Conservation (phyloP, 2,888 invertebrate species). For the Stenchaetothrips biformis region DNA sequence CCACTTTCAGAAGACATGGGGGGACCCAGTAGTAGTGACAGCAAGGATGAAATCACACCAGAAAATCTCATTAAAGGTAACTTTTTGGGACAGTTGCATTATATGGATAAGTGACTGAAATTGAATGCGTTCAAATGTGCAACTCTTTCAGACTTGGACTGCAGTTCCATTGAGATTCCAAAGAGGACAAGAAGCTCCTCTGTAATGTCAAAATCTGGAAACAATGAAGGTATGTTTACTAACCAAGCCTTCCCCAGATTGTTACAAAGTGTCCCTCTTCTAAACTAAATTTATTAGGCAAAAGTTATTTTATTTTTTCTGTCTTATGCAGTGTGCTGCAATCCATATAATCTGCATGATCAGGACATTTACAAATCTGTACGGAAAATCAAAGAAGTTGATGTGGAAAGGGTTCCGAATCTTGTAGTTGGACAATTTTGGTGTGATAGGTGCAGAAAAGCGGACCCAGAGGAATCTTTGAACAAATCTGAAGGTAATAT, state of each 20-base stretch:
- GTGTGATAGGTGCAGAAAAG: not conserved
- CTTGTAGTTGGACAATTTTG: not conserved
- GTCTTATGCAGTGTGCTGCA: no score
- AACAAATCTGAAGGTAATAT: not conserved
- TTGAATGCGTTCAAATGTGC: not conserved
- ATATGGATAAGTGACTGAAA: not conserved
- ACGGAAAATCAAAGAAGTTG: not conserved
- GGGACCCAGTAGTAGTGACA: not conserved
- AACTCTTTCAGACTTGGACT: not conserved
- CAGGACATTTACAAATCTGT: no score
- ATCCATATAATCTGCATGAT: no score
- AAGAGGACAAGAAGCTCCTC: not conserved
- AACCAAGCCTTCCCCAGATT: not conserved
- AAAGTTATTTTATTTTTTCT: no score
- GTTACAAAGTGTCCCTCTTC: not conserved
- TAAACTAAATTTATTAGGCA: not conserved
- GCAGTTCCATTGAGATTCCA: not conserved
- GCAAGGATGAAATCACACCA: not conserved
- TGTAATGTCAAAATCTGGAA: not conserved
- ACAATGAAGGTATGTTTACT: not conserved
- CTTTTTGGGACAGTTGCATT: not conserved
- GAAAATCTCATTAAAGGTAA: not conserved
- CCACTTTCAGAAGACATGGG: not conserved
- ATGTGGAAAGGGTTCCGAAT: not conserved
- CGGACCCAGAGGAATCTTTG: not conserved